A percentile compares a stretch with the other conserved stretches of the same genome.
Conservation (phyloP, 2,888 invertebrate species). For the Diogma glabrata region DNA sequence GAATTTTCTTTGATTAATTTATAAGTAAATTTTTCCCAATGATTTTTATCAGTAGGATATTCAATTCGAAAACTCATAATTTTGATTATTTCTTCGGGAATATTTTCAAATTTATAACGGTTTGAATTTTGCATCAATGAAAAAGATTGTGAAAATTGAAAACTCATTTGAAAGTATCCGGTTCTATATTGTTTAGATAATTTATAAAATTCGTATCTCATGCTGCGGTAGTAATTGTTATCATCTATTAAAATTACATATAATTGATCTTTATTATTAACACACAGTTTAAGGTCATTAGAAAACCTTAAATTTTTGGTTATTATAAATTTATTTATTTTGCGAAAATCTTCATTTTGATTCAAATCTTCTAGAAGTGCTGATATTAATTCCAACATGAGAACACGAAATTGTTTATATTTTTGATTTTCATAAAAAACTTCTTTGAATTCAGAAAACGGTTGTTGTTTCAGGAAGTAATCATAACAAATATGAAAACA, state of each 20-base stretch:
- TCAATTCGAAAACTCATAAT: conserved; percentile 27
- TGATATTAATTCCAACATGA: background rate
- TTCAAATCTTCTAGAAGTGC: no score
- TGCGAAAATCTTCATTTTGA: no score
- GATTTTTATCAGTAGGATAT: conserved; percentile 18
- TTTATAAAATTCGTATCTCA: conserved; percentile 31
- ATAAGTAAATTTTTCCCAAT: conserved; percentile 16
- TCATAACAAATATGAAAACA: conserved; percentile 1
- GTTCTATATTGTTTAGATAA: conserved; percentile 21
- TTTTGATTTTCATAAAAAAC: background rate
- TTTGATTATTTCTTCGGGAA: conserved; percentile 22
- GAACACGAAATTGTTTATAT: background rate
- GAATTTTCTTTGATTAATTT: background rate
- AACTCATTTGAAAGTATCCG: conserved; percentile 27
- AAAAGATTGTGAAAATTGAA: conserved; percentile 17
- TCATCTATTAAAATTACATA: conserved; percentile 31
- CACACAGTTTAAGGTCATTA: no score
- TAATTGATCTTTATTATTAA: no score
- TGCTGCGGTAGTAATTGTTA: conserved; percentile 32
- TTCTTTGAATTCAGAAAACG: background rate
- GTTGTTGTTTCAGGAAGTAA: background rate
- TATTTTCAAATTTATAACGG: conserved; percentile 19
- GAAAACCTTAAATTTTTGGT: no score
- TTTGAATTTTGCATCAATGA: conserved; percentile 23
- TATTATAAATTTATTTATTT: no score